These are phyloP conservation scores for Microvelia longipes DNA, from an alignment of 1,140 invertebrate species.

Conservation along the genomic window DNA sequence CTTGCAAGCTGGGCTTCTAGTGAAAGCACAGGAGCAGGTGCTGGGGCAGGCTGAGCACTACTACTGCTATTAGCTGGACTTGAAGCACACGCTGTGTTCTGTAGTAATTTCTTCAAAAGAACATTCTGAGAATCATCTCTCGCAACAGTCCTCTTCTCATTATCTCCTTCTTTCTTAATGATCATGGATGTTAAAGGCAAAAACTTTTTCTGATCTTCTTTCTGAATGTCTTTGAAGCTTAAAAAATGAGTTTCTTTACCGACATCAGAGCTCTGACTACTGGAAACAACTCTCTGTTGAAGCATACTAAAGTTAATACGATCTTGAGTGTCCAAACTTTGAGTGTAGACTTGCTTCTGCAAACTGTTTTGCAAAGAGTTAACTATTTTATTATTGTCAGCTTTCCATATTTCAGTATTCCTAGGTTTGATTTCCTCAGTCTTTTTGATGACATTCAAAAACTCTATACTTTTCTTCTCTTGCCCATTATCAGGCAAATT, in stretches of 20 bases:
- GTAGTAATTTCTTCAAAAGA: slow-evolving; percentile 71
- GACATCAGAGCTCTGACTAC: slow-evolving; percentile 8
- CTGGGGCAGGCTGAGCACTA: slow-evolving; percentile 37
- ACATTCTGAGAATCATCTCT: slow-evolving; percentile 69
- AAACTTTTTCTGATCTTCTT: slow-evolving; percentile 18
- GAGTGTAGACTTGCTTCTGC: not conserved
- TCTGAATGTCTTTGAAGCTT: slow-evolving; percentile 12
- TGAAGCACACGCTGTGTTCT: slow-evolving; percentile 58
- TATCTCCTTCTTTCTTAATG: slow-evolving; percentile 15
- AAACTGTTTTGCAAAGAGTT: not conserved
- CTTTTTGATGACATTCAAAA: not conserved
- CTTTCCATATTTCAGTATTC: not conserved
- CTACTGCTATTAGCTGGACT: slow-evolving; percentile 30
- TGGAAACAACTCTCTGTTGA: slow-evolving; percentile 18
- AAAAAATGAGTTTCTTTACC: slow-evolving; percentile 15
- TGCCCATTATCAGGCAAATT: slow-evolving; percentile 1
- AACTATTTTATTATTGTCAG: not conserved
- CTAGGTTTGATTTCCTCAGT: not conserved
- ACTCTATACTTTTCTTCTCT: not conserved
- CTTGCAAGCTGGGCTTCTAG: slow-evolving; percentile 54
- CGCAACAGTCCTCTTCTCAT: slow-evolving; percentile 9
- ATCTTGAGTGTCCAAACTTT: not conserved
- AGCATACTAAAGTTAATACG: slow-evolving; percentile 9
- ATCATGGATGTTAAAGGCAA: slow-evolving; percentile 20
- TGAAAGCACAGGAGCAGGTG: slow-evolving; percentile 49